Evolutionary conservation across 2,888 invertebrate genomes (phyloP), one percentile per base, ranked within the genome.

Genomic region (Xanthia togata): DNA sequence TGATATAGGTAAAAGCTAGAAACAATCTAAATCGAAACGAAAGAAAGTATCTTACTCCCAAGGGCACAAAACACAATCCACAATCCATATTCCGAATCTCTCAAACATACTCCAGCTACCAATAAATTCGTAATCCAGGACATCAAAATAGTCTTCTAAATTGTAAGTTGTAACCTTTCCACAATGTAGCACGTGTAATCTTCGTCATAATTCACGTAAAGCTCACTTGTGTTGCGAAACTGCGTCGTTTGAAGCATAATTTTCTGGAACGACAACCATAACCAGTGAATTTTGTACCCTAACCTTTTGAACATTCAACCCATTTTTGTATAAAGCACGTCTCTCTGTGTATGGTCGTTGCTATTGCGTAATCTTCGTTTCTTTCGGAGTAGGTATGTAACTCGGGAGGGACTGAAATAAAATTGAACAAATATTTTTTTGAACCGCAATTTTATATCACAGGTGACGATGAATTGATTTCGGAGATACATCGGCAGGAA

Each of bases 221-320:
- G 81, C 86, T 83, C 76, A 79, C 86, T 86, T 75, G 60, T 84
- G 74, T 72, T 62, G 62, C 63, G 78, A 75, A 82, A 88, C 82
- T 78, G 72, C 76, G 78, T 76, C 81, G 77, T 78, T 86, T 78
- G 76, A 59, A 76, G 79, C 82, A 88, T 88, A 72, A 87, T 87
- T 82, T 87, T 86, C 76, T 86, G 76, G 69, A 86, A 81, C 86
- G 88, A 63, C 81, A 44, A 69, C 70, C 57, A 55, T 76, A 74
- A 67, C 82, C 81, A 38, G 70, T 59, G 50, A 79, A 84, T 67
- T 59, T 69, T 78, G 86, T 86, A 81, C 83, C 63, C n/a, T 84
- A 71, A 87, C 83, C 81, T 81, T 55, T 79, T 79, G 65, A 72
- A 55, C 67, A 81, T 84, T 83, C 79, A 68, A 79, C 69, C 63